phyloP scores from a whole-genome alignment of 2,888 invertebrate species.

The Hybos culiciformis region DNA sequence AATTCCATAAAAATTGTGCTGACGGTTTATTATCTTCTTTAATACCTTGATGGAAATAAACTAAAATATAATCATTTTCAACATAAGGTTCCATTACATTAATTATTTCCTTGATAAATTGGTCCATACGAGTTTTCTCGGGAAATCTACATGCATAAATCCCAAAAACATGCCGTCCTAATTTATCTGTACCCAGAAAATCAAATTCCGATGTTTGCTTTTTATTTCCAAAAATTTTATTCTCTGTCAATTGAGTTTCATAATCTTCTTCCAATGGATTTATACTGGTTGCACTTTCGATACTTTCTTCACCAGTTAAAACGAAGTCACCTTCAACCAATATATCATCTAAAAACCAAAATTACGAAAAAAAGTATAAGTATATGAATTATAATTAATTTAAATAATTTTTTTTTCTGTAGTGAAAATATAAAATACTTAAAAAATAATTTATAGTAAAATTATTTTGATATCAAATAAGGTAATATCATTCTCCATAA shows the following conservation, averaged over 20 bases:
- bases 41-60: slow-evolving; percentile 95
- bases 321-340: not conserved
- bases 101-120: slow-evolving; percentile 45
- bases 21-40: slow-evolving; percentile 93
- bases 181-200: slow-evolving; percentile 50
- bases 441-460: too few species aligned
- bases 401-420: not conserved
- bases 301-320: slow-evolving; percentile 20
- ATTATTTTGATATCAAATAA: too few species aligned
- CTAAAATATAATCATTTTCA: slow-evolving; percentile 94
- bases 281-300: slow-evolving; percentile 23
- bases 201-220: slow-evolving; percentile 38
- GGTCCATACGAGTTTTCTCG: slow-evolving; percentile 50
- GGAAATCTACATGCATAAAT: slow-evolving; percentile 83
- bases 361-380: slow-evolving; percentile 39
- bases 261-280: slow-evolving; percentile 33
- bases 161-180: slow-evolving; percentile 89
- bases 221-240: not conserved
- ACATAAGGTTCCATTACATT: slow-evolving; percentile 93
- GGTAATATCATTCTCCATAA: too few species aligned
- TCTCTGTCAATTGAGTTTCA: slow-evolving; percentile 33
- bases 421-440: too few species aligned
- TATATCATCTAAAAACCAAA: slow-evolving; percentile 24
- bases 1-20: slow-evolving; percentile 89
- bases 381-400: not conserved